Conservation (phyloP, 2,888 invertebrate species). For the Aquatica leii region DNA sequence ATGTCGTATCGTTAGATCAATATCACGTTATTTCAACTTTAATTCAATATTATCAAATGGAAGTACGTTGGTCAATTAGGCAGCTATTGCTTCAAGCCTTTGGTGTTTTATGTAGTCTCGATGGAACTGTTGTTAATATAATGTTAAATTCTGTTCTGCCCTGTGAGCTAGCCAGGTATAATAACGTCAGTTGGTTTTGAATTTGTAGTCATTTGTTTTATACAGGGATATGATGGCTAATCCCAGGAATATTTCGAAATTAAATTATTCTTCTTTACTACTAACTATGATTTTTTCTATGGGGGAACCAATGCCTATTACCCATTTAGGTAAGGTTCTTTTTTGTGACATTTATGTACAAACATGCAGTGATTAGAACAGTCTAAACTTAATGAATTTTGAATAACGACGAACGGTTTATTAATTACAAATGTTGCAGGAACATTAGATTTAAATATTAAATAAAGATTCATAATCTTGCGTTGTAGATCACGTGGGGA, state of each 20-base stretch:
- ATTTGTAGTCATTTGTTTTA: background rate
- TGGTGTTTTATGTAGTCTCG: slow-evolving; percentile 86
- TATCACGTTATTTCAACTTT: slow-evolving; percentile 85
- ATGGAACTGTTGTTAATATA: slow-evolving; percentile 80
- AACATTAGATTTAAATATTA: too few relatives aligned
- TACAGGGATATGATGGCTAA: slow-evolving; percentile 80
- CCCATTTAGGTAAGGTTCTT: slow-evolving; percentile 77
- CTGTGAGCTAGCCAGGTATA: slow-evolving; percentile 84
- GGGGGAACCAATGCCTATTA: slow-evolving; percentile 88
- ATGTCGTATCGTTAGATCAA: slow-evolving; percentile 83
- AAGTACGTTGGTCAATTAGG: slow-evolving; percentile 85
- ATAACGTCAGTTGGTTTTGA: slow-evolving; percentile 17
- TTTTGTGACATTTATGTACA: background rate
- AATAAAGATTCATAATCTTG: slow-evolving; percentile 7
- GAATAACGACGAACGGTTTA: too few relatives aligned
- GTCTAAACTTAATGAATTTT: too few relatives aligned
- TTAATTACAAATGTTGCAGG: too few relatives aligned
- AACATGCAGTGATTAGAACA: background rate
- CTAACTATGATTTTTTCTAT: slow-evolving; percentile 90
- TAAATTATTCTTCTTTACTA: slow-evolving; percentile 83
- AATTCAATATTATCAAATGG: slow-evolving; percentile 97
- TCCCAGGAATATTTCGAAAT: slow-evolving; percentile 78
- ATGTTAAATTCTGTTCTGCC: slow-evolving; percentile 89
- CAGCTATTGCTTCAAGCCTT: slow-evolving; percentile 85
- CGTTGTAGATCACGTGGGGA: slow-evolving; percentile 81